Evolutionary conservation across 2,113 vertebrate species (phyloP), one percentile per base, ranked within the genome.

Genomic region (Recurvirostra avosetta): DNA sequence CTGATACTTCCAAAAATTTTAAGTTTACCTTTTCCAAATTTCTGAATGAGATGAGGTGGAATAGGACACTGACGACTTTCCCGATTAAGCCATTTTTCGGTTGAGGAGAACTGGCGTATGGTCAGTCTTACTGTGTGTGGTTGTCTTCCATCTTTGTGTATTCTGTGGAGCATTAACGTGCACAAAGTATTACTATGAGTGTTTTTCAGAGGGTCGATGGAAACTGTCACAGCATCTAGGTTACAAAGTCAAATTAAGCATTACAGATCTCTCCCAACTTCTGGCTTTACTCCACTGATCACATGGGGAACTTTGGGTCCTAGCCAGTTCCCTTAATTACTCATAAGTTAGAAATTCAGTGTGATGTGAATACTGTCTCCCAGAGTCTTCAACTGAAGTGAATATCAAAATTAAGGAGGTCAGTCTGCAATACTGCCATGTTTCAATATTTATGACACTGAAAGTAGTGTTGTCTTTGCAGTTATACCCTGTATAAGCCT

Each of bases 61-160:
- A 99, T 82, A 2, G 98, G 98, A 89, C 98, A 98, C 96, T 99
- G 99, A 1, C 99, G 98, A 75, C 99, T 99, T 92, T 99, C 99
- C 63, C 99, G 98, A 53, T 84, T 96, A 86, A 96, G 96, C 97
- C 98, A 98, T 76, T 97, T 98, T 78, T 98, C 98, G 21, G 97
- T 94, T 0, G 91, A 65, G 1, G 98, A 97, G 93, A 94, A 98
- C 55, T 97, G 98, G 12, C 99, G 98, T 43, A 99, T 96, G 32
- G 96, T 98, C 63, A 99, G 89, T 23, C 98, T 96, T 43, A 99
- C 36, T 7, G 99, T 99, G 80, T 98, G 98, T 3, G 99, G 99
- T 67, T 97, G 98, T 80, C 99, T 98, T 74, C 98, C 98, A 36
- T 99, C 99, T 61, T 97, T 98, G 78, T 81, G 49, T 97, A 99